Percentiles rank a stretch among this genome's conserved stretches.
Conservation (phyloP, 2,113 vertebrate genomes). For the Damaliscus lunatus region DNA sequence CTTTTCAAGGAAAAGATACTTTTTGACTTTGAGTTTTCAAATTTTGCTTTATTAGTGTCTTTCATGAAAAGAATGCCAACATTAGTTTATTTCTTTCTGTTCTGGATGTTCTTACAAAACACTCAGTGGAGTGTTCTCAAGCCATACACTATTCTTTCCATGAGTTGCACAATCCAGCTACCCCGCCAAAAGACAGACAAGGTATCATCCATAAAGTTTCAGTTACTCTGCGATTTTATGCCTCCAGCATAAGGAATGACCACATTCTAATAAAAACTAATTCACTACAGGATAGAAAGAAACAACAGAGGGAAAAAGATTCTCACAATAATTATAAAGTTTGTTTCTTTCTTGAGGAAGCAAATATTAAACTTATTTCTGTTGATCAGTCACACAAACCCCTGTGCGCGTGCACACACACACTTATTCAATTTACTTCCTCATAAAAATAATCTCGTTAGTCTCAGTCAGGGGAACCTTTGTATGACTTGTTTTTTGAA, state of each 20-base stretch:
- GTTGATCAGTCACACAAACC: neutral
- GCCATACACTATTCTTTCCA: constrained; percentile 35
- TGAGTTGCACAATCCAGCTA: constrained; percentile 19
- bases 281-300: neutral
- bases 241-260: neutral
- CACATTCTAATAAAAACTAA: constrained; percentile 7
- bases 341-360: neutral
- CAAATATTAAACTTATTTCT: constrained; percentile 4
- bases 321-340: neutral
- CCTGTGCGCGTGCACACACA: neutral
- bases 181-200: constrained; percentile 20
- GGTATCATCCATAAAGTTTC: neutral
- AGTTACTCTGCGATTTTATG: neutral
- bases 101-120: constrained; percentile 39
- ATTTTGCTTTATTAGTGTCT: constrained; percentile 21
- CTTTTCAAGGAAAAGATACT: constrained; percentile 34
- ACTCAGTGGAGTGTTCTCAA: constrained; percentile 5
- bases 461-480: neutral
- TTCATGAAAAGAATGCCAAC: constrained; percentile 39
- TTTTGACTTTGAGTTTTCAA: constrained; percentile 44
- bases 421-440: neutral
- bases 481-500: neutral
- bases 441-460: constrained; percentile 9
- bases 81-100: constrained; percentile 49
- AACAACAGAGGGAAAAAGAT: neutral